phyloP scores from a whole-genome alignment of 2,888 invertebrate species.

The Diogma glabrata region DNA sequence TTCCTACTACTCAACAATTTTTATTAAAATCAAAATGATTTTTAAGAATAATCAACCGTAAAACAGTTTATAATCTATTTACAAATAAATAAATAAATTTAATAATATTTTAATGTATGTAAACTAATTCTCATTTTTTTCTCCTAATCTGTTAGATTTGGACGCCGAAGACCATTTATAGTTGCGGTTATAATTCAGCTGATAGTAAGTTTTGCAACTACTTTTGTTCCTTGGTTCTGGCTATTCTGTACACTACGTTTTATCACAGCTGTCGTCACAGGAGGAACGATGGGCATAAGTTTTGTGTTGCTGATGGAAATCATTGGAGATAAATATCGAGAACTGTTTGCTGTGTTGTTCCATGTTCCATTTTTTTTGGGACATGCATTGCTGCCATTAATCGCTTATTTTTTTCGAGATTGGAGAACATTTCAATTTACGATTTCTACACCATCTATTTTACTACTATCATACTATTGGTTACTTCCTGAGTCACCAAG shows the following conservation, averaged over 20 bases:
- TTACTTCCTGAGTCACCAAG: constrained; percentile 68
- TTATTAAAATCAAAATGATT: too few relatives aligned
- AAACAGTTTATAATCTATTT: too few relatives aligned
- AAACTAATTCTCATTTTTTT: too few relatives aligned
- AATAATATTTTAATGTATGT: too few relatives aligned
- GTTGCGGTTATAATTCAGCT: constrained; percentile 62
- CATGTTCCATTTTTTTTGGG: constrained; percentile 61
- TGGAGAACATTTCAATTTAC: constrained; percentile 58
- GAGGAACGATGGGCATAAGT: constrained; percentile 73
- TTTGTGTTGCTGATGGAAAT: constrained; percentile 59
- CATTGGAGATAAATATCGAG: constrained; percentile 46
- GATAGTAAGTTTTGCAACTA: constrained; percentile 55
- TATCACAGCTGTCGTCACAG: constrained; percentile 61
- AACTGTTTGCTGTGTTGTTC: constrained; percentile 43
- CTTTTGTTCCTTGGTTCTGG: constrained; percentile 54
- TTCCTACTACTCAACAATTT: too few relatives aligned
- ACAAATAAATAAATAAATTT: too few relatives aligned
- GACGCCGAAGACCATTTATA: constrained; percentile 61
- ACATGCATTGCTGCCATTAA: constrained; percentile 48
- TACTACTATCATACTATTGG: constrained; percentile 52
- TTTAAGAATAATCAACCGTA: too few relatives aligned
- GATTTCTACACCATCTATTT: constrained; percentile 48
- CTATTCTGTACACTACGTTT: constrained; percentile 56
- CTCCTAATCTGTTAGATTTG: constrained; percentile 57
- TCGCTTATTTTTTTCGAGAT: constrained; percentile 52